A percentile compares a stretch with the other conserved stretches of the same genome.
Evolutionary conservation across 2,888 invertebrate genomes (phyloP).

Genomic region (Pammene fasciana): DNA sequence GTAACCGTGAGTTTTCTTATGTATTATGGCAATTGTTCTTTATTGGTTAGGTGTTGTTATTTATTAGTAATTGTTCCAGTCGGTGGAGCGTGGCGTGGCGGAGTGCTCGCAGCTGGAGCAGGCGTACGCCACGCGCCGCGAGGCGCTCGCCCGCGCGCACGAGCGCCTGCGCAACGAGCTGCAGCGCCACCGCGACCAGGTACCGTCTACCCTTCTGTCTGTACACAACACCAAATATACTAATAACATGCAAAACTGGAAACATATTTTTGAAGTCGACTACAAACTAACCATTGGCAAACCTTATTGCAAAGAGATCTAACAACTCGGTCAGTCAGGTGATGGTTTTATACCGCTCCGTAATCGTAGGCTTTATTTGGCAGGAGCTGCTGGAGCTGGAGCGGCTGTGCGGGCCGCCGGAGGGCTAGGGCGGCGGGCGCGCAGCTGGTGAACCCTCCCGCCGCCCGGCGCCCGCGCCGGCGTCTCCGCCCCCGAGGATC

Average conservation of each 20-base stretch:
- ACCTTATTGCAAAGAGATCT: no score
- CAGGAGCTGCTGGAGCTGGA: conserved; percentile 74
- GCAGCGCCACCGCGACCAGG: conserved; percentile 71
- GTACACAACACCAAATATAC: not conserved
- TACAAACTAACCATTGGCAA: no score
- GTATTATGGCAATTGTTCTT: no score
- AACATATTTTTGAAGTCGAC: no score
- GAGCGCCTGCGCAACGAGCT: conserved; percentile 88
- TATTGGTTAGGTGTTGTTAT: no score
- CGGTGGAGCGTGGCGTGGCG: conserved; percentile 94
- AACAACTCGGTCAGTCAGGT: no score
- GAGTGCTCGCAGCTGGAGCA: conserved; percentile 92
- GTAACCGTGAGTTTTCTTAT: no score
- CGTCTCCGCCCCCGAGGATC: conserved; percentile 47
- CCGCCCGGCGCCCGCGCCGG: conserved; percentile 8
- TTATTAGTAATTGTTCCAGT: conserved; percentile 76
- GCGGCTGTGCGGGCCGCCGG: conserved; percentile 68
- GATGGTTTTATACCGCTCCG: no score
- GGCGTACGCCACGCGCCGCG: conserved; percentile 89
- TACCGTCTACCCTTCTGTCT: conserved; percentile 41
- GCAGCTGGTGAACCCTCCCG: conserved; percentile 24
- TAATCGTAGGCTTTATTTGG: not conserved
- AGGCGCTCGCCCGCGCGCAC: conserved; percentile 90
- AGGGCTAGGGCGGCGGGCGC: conserved; percentile 56
- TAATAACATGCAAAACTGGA: no score